These are phyloP conservation scores for Nemopilema nomurai DNA, from an alignment of 30 jellyfish, hydroid and myxozoan genomes.

Conservation along the genomic window DNA sequence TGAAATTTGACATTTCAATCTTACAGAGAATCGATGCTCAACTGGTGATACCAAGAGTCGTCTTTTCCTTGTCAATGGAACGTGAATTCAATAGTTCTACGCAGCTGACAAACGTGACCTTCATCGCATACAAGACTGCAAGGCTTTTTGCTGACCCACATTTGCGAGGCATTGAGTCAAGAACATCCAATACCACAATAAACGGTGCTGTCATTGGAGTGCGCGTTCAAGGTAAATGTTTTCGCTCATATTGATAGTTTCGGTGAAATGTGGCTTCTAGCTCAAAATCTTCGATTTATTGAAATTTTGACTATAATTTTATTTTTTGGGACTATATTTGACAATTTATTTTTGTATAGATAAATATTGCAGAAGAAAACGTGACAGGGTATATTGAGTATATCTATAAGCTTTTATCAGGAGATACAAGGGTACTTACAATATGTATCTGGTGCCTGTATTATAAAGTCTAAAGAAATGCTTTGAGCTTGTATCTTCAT, in stretches of 20 bases:
- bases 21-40: constrained; percentile 45
- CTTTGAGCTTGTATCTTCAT: no score
- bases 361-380: no score
- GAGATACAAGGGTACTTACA: no score
- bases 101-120: constrained; percentile 47
- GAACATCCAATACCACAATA: constrained; percentile 12
- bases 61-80: constrained; percentile 42
- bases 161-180: constrained; percentile 2
- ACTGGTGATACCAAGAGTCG: constrained; percentile 27
- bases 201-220: constrained; percentile 57
- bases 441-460: no score
- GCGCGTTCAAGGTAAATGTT: constrained; percentile 54
- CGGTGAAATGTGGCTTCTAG: no score
- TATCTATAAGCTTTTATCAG: no score
- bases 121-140: constrained; percentile 47
- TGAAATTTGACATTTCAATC: not conserved
- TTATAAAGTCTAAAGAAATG: no score
- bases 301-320: no score
- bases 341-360: no score
- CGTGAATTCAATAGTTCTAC: not conserved
- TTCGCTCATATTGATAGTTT: not conserved
- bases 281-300: no score
- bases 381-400: no score
- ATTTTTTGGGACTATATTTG: no score
- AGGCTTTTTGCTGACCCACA: constrained; percentile 19